phyloP scores from a whole-genome alignment of 2,888 invertebrate genomes.

The Eristalinus sepulchralis region DNA sequence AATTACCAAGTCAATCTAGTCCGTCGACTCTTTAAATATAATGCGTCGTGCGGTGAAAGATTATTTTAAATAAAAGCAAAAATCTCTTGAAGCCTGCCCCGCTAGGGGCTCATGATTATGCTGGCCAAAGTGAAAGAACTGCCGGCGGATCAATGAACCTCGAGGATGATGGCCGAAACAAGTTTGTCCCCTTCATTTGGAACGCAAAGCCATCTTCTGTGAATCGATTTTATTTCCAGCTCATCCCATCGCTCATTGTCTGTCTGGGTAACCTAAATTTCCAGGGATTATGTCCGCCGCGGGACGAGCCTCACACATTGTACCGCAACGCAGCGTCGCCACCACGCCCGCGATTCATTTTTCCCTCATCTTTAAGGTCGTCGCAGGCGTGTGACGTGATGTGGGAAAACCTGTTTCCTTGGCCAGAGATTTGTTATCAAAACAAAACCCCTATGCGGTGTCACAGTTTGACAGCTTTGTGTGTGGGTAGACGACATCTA shows the following conservation, averaged over 20 bases:
- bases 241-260: neutral
- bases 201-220: neutral
- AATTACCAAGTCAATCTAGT: conserved; percentile 6
- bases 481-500: no score
- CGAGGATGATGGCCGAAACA: neutral
- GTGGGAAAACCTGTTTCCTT: conserved; percentile 21
- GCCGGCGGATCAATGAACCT: neutral
- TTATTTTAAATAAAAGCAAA: conserved; percentile 13
- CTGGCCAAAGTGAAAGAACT: neutral
- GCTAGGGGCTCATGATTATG: neutral
- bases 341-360: conserved; percentile 33
- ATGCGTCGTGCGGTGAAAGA: conserved; percentile 10
- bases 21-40: conserved; percentile 5
- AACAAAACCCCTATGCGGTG: neutral
- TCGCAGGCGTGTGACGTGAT: no score
- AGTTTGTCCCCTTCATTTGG: neutral
- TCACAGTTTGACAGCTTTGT: no score
- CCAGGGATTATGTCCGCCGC: neutral
- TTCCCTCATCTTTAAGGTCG: neutral
- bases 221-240: neutral
- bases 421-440: conserved; percentile 5
- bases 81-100: neutral
- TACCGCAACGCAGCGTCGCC: conserved; percentile 50
- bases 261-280: conserved; percentile 12
- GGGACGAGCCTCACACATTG: conserved; percentile 40